Evolutionary conservation across 1,140 invertebrate species (phyloP), one percentile per base, ranked within the genome.

Genomic region (Metopolophium dirhodum): DNA sequence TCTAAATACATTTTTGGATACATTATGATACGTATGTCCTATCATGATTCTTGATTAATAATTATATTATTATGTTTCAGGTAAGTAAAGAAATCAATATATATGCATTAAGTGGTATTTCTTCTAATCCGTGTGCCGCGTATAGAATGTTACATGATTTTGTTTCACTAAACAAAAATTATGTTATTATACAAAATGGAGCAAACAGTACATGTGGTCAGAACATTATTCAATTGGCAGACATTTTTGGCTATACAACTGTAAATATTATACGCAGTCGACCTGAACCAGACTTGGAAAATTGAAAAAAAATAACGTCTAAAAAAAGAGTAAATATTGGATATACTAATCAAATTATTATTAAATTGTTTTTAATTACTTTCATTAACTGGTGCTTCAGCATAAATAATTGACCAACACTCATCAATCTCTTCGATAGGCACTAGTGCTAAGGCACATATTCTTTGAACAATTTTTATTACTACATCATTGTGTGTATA

Each of bases 121-220:
- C 97, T 87, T 98, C 99, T 0, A 99, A 99, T 96, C 99, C 99
- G 37, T 97, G 97, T 94, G 99, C 99, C n/a, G 99, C 99, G 0
- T 99, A 98, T 95, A 96, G 99, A 95, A 99, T 99, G 98, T 95
- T 99, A 0, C 97, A 97, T 95, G 98, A 99, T 95, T 99, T 98
- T 96, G 97, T 97, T 51, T 94, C 96, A 57, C 95, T 99, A 1
- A 96, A 97, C 94, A 96, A 97, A 85, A 98, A 98, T 37, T 98
- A 99, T 95, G 96, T 96, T 54, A 96, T 99, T 2, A 98, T 99
- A 95, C 99, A 99, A 96, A 99, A 99, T 96, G 99, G 98, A 87
- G 98, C 97, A 1, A 99, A 99, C 95, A 99, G 98, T 95, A 98
- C 98, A 37, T 99, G 99, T 94, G 99, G 99, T 2, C 98, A 99